Evolutionary conservation across 2,888 invertebrate species (phyloP), one percentile per base, ranked within the genome.

Genomic region (Andrena bicolor): DNA sequence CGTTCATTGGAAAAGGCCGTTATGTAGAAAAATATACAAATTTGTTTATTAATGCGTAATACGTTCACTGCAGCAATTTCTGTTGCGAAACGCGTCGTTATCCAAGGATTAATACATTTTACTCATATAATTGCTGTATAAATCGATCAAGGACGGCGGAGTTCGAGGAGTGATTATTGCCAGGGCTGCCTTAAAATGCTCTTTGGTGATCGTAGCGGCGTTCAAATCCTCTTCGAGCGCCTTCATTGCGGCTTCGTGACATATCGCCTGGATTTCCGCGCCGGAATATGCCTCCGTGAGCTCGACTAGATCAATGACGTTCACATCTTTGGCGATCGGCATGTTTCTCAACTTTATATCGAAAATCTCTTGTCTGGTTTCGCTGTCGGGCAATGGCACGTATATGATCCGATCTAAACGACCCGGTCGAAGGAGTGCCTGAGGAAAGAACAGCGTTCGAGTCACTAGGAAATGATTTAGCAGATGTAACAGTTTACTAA

Each of bases 381-480:
- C 95, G 0, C 94, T 94, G 94, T 99, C 97, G 0, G 99, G 99
- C 72, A 99, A 94, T 0, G 98, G 97, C 0, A 99, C 99, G 92
- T 99, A 98, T 72, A 99, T 96, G 35, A 99, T 96, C 76, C 98
- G 95, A 94, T 99, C 99, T 63, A 99, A 95, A 61, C 99, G 96
- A 0, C 99, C 99, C 0, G 99, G 99, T 75, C 99, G 95, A 30
- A 99, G 94, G 26, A 99, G 94, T 0, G 99, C 99, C 95, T 96
- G 90, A 66, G 5, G 23, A 86, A 80, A 51, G 65, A 8, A 60
- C 61, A 13, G 41, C 53, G 26, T 35, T 53, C 10, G 23, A 16
- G 64, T 58, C 35, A 60, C 51, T 58, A 6, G 53, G 69, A 61
- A 23, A 23, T 7, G 76, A 83, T 60, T 8, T 23, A 90, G 20